Evolutionary conservation across 2,797 vertebrate species (phyloP).

Genomic region (Pseudochirops cupreus): DNA sequence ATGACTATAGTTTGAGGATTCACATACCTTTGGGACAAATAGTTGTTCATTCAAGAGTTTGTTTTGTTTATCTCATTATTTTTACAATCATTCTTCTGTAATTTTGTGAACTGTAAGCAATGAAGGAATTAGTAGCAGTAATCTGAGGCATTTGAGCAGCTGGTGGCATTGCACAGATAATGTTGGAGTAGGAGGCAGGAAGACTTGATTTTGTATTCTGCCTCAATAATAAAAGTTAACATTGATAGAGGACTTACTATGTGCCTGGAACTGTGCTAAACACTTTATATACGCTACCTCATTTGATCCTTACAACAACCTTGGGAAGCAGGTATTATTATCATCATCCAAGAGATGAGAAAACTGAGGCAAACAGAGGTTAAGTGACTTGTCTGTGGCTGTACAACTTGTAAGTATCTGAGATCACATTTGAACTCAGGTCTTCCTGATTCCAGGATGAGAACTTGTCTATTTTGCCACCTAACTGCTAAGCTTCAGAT

Average conservation of each 20-base stretch:
- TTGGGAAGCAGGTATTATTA: neutral
- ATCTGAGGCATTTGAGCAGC: neutral
- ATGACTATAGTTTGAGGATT: neutral
- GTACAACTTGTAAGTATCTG: neutral
- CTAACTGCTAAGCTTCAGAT: neutral
- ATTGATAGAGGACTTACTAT: neutral
- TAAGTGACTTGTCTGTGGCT: neutral
- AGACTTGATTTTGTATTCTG: neutral
- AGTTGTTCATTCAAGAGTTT: neutral
- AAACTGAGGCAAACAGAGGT: neutral
- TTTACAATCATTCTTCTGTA: neutral
- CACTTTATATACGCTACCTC: neutral
- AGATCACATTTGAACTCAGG: neutral
- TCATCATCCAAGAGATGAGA: neutral
- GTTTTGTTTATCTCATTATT: neutral
- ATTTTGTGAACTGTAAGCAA: neutral
- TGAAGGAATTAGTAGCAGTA: neutral
- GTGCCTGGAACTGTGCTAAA: neutral
- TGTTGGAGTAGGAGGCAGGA: neutral
- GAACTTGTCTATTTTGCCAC: neutral
- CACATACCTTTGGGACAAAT: neutral
- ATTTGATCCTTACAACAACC: neutral
- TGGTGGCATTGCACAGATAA: neutral
- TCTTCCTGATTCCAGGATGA: neutral
- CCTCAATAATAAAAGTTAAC: neutral